Evolutionary conservation across 2,797 vertebrate genomes (phyloP).

Genomic region (Merluccius polli): DNA sequence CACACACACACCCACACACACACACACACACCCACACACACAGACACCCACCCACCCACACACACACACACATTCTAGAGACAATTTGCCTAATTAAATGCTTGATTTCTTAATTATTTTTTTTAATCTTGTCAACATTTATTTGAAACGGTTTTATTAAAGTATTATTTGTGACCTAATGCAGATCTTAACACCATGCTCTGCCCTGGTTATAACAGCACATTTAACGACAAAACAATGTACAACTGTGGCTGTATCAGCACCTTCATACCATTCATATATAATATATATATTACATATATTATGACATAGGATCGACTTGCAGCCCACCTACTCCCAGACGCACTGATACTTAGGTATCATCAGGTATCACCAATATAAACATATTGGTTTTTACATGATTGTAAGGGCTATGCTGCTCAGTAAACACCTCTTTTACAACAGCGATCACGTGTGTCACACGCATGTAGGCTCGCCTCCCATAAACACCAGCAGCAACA

Average conservation of each 20-base stretch:
- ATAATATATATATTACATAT: not conserved
- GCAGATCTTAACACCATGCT: not conserved
- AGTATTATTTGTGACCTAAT: not conserved
- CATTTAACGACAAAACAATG: not conserved
- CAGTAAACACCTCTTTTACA: not conserved
- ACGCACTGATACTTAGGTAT: not conserved
- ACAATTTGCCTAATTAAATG: not conserved
- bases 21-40: too few relatives aligned
- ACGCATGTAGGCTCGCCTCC: not conserved
- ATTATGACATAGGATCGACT: too few relatives aligned
- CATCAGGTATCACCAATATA: not conserved
- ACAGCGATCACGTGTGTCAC: not conserved
- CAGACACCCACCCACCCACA: too few relatives aligned
- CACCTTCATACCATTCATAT: not conserved
- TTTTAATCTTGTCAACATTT: not conserved
- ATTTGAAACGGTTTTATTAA: not conserved
- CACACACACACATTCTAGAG: not conserved
- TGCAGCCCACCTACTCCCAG: not conserved
- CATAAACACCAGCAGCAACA: slow-evolving; percentile 40
- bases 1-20: too few relatives aligned
- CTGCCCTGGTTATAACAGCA: not conserved
- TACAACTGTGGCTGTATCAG: not conserved
- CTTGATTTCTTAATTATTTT: not conserved
- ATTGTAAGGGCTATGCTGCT: not conserved
- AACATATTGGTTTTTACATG: not conserved